Conservation (phyloP, 2,113 vertebrate species). For the Chrysemys picta region DNA sequence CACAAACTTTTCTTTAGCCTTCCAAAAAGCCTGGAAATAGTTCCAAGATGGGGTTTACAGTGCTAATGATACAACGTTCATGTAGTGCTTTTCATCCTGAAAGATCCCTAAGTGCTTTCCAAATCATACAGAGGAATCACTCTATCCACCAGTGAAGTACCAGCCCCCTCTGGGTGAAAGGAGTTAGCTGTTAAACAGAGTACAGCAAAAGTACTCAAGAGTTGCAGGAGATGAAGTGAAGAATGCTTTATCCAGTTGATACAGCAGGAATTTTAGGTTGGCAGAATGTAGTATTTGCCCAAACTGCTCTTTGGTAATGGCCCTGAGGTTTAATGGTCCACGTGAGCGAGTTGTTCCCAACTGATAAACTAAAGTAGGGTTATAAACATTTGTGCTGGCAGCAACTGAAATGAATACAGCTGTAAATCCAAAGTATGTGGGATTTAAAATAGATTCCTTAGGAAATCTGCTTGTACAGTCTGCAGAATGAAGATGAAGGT, state of each 20-base stretch:
- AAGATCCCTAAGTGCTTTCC: neutral
- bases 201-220: neutral
- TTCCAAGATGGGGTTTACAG: neutral
- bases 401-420: neutral
- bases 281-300: neutral
- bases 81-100: neutral
- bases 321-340: neutral
- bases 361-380: neutral
- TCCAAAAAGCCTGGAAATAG: neutral
- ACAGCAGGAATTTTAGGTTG: no score
- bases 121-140: neutral
- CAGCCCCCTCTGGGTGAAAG: neutral
- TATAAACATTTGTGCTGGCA: neutral
- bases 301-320: neutral
- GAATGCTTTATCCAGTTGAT: neutral
- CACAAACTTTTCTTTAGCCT: neutral
- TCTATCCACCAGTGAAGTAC: neutral
- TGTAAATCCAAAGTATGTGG: neutral
- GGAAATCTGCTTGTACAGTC: neutral
- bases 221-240: neutral
- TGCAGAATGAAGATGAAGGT: neutral
- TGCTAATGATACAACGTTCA: neutral
- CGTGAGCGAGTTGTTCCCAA: neutral
- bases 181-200: neutral
- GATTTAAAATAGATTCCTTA: neutral